These are phyloP conservation scores for Sebastes jordani DNA, from an alignment of 2,797 vertebrate species.

Conservation along the genomic window DNA sequence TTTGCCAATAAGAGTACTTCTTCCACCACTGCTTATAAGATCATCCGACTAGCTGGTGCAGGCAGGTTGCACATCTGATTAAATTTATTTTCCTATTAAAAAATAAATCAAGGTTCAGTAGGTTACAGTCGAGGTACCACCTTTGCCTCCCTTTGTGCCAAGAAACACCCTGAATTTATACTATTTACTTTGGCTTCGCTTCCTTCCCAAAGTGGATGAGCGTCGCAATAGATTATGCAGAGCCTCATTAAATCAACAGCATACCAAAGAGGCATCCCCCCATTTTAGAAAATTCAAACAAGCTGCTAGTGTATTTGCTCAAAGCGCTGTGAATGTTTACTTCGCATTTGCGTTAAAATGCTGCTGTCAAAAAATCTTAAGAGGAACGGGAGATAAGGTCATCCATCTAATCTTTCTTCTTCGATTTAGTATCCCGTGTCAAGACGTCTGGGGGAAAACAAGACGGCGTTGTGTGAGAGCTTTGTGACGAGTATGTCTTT, in stretches of 20 bases:
- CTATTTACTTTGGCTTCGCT: conserved; percentile 49
- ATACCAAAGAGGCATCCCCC: conserved; percentile 28
- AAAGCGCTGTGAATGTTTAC: conserved; percentile 47
- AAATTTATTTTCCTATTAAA: not conserved
- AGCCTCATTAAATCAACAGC: conserved; percentile 62
- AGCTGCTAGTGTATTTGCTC: conserved; percentile 37
- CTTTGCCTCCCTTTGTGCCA: conserved; percentile 13
- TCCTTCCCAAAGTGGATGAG: conserved; percentile 48
- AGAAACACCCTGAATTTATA: conserved; percentile 25
- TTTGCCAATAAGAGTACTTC: too few species aligned
- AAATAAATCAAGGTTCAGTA: conserved; percentile 8
- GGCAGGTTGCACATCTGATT: not conserved
- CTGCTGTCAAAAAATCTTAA: conserved; percentile 30
- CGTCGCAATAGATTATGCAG: conserved; percentile 49
- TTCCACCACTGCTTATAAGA: not conserved
- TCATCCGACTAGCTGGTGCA: not conserved
- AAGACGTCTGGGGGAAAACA: conserved; percentile 21
- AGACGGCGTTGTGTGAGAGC: conserved; percentile 14
- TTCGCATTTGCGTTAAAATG: conserved; percentile 53
- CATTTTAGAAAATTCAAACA: conserved; percentile 42
- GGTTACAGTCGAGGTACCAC: conserved; percentile 3
- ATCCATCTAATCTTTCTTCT: conserved; percentile 38
- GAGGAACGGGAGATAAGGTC: conserved; percentile 46
- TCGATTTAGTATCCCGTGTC: conserved; percentile 32
- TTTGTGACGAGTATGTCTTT: conserved; percentile 8